Conservation (phyloP, 2,888 invertebrate genomes). For the Drosophila paramelanica region DNA sequence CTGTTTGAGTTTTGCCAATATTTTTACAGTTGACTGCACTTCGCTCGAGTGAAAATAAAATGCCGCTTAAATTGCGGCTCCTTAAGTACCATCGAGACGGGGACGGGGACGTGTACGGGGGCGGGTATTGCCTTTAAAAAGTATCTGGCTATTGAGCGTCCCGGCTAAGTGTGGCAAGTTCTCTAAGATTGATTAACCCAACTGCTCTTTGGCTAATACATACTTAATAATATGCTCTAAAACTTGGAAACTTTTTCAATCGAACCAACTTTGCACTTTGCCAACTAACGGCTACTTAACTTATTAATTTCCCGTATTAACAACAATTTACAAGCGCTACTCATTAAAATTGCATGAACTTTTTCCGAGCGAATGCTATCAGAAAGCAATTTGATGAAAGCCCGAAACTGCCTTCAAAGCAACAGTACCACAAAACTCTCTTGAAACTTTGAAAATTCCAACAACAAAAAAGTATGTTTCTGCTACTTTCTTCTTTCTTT, state of each 20-base stretch:
- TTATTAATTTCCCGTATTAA: constrained; percentile 74
- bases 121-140: constrained; percentile 1
- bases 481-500: neutral
- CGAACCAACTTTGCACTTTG: constrained; percentile 62
- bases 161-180: neutral
- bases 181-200: constrained; percentile 3
- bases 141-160: neutral
- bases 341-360: constrained; percentile 72
- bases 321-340: constrained; percentile 54
- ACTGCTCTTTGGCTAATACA: constrained; percentile 11
- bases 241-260: constrained; percentile 42
- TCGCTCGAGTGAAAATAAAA: constrained; percentile 57
- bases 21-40: constrained; percentile 70
- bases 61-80: constrained; percentile 21
- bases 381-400: constrained; percentile 57
- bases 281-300: constrained; percentile 63
- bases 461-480: constrained; percentile 6
- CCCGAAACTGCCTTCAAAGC: constrained; percentile 26
- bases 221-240: constrained; percentile 24
- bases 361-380: constrained; percentile 45
- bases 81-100: too few species aligned
- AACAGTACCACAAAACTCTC: constrained; percentile 45
- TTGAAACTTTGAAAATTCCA: constrained; percentile 60
- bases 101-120: too few species aligned
- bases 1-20: constrained; percentile 71